These are phyloP conservation scores for Halocynthia aurantium DNA, from an alignment of 23 tunicate genomes.

Conservation along the genomic window DNA sequence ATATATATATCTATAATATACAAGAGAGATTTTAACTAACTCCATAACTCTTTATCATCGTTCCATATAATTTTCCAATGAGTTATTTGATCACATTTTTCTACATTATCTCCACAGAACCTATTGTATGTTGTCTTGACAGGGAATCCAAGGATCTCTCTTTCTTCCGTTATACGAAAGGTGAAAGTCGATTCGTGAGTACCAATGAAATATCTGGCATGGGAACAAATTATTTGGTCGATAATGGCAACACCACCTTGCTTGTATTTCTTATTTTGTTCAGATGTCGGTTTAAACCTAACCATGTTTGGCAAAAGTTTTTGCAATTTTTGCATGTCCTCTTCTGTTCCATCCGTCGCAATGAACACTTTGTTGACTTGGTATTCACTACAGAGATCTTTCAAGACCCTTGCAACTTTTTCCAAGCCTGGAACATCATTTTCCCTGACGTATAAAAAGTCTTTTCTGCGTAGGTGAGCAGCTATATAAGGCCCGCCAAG, in stretches of 20 bases:
- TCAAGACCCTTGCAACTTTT: slow-evolving; percentile 60
- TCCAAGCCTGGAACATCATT: slow-evolving; percentile 61
- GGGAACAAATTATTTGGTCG: slow-evolving; percentile 94
- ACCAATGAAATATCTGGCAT: slow-evolving; percentile 87
- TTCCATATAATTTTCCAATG: slow-evolving; percentile 97
- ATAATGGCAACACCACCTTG: slow-evolving; percentile 96
- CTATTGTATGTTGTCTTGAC: slow-evolving; percentile 72
- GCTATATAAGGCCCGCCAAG: slow-evolving; percentile 96
- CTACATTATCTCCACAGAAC: slow-evolving; percentile 61
- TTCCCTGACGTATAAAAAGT: slow-evolving; percentile 76
- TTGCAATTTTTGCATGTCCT: slow-evolving; percentile 75
- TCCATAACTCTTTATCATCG: slow-evolving; percentile 82
- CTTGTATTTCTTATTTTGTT: slow-evolving; percentile 52
- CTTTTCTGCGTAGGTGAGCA: slow-evolving; percentile 88
- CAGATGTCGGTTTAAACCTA: slow-evolving; percentile 68
- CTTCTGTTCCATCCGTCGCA: slow-evolving; percentile 92
- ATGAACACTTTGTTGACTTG: slow-evolving; percentile 77
- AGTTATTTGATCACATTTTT: slow-evolving; percentile 84
- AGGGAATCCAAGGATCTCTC: slow-evolving; percentile 95
- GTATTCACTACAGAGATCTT: slow-evolving; percentile 44
- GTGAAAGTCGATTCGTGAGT: slow-evolving; percentile 95
- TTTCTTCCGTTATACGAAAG: slow-evolving; percentile 89
- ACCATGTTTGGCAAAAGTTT: slow-evolving; percentile 64
- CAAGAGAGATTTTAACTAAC: neutral
- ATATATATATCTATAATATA: neutral